Evolutionary conservation across 53 echinoderm and acorn worm genomes (phyloP).

Genomic region (Holothuria leucospilota): DNA sequence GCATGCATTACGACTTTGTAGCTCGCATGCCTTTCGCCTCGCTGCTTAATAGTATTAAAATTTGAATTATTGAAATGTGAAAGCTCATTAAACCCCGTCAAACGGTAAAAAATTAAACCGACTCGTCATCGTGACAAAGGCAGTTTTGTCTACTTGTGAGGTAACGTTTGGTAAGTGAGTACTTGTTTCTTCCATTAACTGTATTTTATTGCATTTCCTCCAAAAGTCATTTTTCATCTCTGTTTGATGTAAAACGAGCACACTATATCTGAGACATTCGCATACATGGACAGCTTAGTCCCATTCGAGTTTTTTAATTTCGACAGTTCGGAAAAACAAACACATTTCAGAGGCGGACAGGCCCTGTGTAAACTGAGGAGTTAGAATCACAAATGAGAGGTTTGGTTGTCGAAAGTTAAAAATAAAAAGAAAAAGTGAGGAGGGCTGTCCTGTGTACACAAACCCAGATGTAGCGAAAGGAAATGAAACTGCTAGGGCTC

Average conservation of each 20-base stretch:
- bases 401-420: slow-evolving; percentile 6
- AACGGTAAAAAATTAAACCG: slow-evolving; percentile 31
- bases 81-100: slow-evolving; percentile 28
- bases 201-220: slow-evolving; percentile 34
- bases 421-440: slow-evolving; percentile 10
- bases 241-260: slow-evolving; percentile 12
- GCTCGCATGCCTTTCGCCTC: slow-evolving; percentile 27
- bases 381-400: slow-evolving; percentile 32
- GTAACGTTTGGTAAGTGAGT: slow-evolving; percentile 3
- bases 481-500: slow-evolving; percentile 35
- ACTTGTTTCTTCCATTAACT: slow-evolving; percentile 36
- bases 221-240: slow-evolving; percentile 40
- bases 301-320: slow-evolving; percentile 41
- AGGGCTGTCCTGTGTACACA: slow-evolving; percentile 42
- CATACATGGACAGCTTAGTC: slow-evolving; percentile 35
- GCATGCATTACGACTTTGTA: no score
- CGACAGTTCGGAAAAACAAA: slow-evolving; percentile 47
- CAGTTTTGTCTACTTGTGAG: not conserved
- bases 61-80: slow-evolving; percentile 35
- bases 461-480: slow-evolving; percentile 42
- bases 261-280: slow-evolving; percentile 6
- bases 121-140: slow-evolving; percentile 19
- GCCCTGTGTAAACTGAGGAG: slow-evolving; percentile 20
- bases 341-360: slow-evolving; percentile 43
- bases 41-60: slow-evolving; percentile 40